Percentiles rank a stretch among this genome's conserved stretches.
Conservation (phyloP, 2,797 vertebrate species). For the Macropodus opercularis region DNA sequence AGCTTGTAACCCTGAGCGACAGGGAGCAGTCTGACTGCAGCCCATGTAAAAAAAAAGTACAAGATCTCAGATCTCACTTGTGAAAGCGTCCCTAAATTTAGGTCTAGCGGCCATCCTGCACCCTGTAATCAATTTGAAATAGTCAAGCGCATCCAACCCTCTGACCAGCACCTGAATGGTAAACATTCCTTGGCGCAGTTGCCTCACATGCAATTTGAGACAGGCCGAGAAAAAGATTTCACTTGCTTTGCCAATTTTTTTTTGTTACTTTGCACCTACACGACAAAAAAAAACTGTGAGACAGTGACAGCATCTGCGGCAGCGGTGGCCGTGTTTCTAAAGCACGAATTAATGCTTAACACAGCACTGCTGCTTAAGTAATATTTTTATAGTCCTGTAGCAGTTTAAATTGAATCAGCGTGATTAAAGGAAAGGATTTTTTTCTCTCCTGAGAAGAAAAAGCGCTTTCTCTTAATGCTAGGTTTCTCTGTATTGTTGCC, state of each 20-base stretch:
- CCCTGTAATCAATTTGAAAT: slow-evolving; percentile 65
- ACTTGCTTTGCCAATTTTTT: slow-evolving; percentile 29
- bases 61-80: slow-evolving; percentile 62
- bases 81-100: slow-evolving; percentile 63
- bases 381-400: slow-evolving; percentile 25
- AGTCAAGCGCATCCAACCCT: slow-evolving; percentile 39
- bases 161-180: slow-evolving; percentile 54
- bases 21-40: slow-evolving; percentile 43
- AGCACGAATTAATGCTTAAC: slow-evolving; percentile 25
- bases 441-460: slow-evolving; percentile 26
- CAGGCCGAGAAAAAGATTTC: slow-evolving; percentile 21
- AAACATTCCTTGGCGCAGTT: slow-evolving; percentile 5
- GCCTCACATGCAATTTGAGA: slow-evolving; percentile 24
- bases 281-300: slow-evolving; percentile 5
- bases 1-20: slow-evolving; percentile 61
- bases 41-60: slow-evolving; percentile 17
- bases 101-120: slow-evolving; percentile 42
- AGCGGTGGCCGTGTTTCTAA: not conserved
- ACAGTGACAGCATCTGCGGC: slow-evolving; percentile 3
- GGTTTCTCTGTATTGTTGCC: slow-evolving; percentile 38
- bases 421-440: slow-evolving; percentile 19
- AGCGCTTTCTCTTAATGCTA: slow-evolving; percentile 11
- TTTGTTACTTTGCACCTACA: slow-evolving; percentile 13
- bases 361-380: slow-evolving; percentile 15
- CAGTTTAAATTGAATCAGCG: slow-evolving; percentile 35